Base-by-base conservation (phyloP, 2,888 invertebrate genomes). In the Patella depressa region DNA sequence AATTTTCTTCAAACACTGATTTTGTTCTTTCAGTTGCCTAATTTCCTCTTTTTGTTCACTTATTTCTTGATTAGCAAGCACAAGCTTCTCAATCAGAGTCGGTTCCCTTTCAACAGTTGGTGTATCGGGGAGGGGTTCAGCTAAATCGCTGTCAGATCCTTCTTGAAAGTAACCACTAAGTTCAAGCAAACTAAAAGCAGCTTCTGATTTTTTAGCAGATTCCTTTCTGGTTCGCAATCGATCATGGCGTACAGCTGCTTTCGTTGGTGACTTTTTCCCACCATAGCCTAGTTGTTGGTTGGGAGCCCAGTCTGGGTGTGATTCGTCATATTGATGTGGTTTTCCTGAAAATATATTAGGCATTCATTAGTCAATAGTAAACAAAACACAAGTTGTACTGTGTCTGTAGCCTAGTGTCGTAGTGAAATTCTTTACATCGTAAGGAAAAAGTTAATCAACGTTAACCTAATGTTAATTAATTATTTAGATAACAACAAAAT, bases 251-350 rank as follows among this genome's bases (percentile, higher is more conserved):
- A 29, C 12, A 11, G 72, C 45, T 19, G 72, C 45, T 34, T 72
- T 29, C 9, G 12, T 19, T 12, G 53, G 34, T 72, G 29, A 14
- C 45, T 45, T 45, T 14, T n/a, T 72, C 17, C 12, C 53, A 17
- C 72, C 53, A 53, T 72, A 72, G 11, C 72, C 72, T 45, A 72
- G 11, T 53, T 72, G 24, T 45, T 34, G 15, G 29, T n/a, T 34
- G 15, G 34, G 72, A n/a, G 17, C 72, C 72, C 72, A 72, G 45
- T 72, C 45, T 17, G 72, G 72, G 19, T 72, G n/a, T 11, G 72
- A 34, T 11, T 72, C 72, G 14, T 72, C 72, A 45, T 53, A 72
- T 34, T 12, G 34, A 72, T 29, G 45, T n/a, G 72, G 72, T 72
- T 72, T 45, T 14, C 72, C 72, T 72, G 72, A 19, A 72, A 72